A percentile compares a stretch with the other conserved stretches of the same genome.
These are phyloP conservation scores for Micrastur ruficollis DNA, from an alignment of 2,797 vertebrate species.

Conservation along the genomic window DNA sequence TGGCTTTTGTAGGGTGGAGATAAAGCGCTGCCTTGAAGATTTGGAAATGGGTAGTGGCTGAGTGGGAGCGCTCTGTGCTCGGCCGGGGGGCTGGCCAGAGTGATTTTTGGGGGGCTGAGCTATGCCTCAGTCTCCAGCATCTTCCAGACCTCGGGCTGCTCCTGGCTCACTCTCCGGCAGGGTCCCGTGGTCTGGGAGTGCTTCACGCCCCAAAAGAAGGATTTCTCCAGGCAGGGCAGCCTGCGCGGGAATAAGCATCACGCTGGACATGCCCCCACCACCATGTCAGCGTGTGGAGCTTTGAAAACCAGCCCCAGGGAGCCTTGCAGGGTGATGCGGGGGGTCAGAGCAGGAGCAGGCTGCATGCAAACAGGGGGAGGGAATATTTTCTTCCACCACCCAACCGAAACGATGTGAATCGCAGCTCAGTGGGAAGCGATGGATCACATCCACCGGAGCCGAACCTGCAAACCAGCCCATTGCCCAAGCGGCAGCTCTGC, in stretches of 20 bases:
- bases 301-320: not conserved
- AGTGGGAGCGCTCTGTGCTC: not conserved
- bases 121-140: not conserved
- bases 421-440: not conserved
- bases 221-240: not conserved
- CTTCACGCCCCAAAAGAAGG: not conserved
- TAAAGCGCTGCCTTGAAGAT: not conserved
- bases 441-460: accelerated
- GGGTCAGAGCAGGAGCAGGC: accelerated
- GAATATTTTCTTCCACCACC: not conserved
- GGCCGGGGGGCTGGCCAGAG: accelerated
- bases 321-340: accelerated
- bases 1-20: not conserved
- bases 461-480: not conserved
- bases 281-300: accelerated
- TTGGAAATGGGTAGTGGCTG: not conserved
- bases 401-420: accelerated
- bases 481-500: not conserved
- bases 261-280: not conserved
- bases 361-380: not conserved
- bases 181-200: accelerated
- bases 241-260: accelerated
- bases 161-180: not conserved
- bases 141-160: not conserved
- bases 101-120: not conserved